Evolutionary conservation across 2,113 vertebrate genomes (phyloP).

Genomic region (Nothocercus julius): DNA sequence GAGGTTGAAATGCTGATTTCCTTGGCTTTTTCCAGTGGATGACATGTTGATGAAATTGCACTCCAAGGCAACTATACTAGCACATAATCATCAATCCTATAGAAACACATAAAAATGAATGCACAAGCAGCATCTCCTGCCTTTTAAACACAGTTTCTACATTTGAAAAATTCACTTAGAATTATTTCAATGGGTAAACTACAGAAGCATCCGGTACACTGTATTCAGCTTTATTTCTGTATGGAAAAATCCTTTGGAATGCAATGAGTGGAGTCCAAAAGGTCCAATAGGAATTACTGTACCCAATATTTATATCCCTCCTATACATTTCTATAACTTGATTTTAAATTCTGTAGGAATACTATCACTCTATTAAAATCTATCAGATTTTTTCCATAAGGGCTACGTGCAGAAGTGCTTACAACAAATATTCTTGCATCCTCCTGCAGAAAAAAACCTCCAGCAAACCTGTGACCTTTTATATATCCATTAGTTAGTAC

Average conservation of each 20-base stretch:
- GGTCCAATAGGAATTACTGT: neutral
- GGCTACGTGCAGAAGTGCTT: constrained; percentile 19
- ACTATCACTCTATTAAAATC: constrained; percentile 52
- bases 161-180: neutral
- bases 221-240: neutral
- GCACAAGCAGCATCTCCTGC: neutral
- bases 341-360: constrained; percentile 52
- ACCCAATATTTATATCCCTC: neutral
- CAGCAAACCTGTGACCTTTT: constrained; percentile 14
- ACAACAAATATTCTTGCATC: constrained; percentile 14
- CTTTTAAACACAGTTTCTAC: neutral
- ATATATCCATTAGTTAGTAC: neutral
- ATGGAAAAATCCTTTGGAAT: constrained; percentile 55
- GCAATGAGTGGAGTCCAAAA: neutral
- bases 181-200: neutral
- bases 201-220: neutral
- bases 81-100: neutral
- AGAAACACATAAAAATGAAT: neutral
- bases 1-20: neutral
- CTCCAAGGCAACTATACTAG: neutral
- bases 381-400: constrained; percentile 39
- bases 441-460: neutral
- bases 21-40: neutral
- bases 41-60: neutral
- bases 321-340: constrained; percentile 19